Percentiles rank a stretch among this genome's conserved stretches.
Conservation (phyloP, 2,797 vertebrate species). For the Pseudocheirus occidentalis region DNA sequence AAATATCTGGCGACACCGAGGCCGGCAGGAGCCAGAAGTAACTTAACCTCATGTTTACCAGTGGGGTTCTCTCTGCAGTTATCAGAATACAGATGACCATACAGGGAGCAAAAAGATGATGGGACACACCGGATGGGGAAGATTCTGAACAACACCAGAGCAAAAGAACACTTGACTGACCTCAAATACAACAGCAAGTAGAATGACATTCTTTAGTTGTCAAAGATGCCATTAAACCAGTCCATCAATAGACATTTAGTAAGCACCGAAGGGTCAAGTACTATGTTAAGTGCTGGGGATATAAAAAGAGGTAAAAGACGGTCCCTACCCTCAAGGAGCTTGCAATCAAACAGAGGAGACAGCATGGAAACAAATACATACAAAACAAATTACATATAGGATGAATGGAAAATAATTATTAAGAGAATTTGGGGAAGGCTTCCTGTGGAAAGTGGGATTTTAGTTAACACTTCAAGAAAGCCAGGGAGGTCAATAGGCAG, state of each 20-base stretch:
- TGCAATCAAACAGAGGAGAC: not conserved
- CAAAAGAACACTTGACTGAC: no score
- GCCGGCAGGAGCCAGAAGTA: not conserved
- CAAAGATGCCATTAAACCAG: not conserved
- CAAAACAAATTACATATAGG: not conserved
- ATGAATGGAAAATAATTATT: not conserved
- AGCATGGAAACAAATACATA: not conserved
- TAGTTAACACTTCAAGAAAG: not conserved
- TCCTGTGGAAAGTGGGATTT: not conserved
- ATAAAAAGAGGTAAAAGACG: not conserved
- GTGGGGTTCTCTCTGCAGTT: conserved; percentile 8
- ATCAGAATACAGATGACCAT: not conserved
- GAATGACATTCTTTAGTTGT: not conserved
- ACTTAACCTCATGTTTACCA: not conserved
- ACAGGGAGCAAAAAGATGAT: not conserved
- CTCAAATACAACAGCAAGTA: not conserved
- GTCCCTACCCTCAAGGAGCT: not conserved
- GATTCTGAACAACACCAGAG: not conserved
- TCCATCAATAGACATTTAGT: not conserved
- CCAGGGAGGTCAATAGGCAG: not conserved
- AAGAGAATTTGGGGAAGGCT: not conserved
- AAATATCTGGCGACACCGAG: not conserved
- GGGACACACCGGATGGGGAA: not conserved
- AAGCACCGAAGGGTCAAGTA: not conserved
- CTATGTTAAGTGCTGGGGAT: not conserved